phyloP scores from a whole-genome alignment of 2,113 vertebrate genomes.

The Sorex araneus region DNA sequence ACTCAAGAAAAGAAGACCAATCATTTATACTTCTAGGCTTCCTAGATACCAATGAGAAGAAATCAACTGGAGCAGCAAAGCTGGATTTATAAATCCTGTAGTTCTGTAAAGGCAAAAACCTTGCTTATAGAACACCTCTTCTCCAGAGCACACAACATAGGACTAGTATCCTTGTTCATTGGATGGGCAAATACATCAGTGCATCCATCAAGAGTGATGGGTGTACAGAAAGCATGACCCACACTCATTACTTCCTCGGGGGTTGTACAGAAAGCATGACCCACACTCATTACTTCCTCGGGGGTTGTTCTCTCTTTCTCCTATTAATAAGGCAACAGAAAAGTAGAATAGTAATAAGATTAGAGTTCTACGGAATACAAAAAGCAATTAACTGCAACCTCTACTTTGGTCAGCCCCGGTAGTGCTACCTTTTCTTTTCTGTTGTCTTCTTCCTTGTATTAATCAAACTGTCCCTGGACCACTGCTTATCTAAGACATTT shows the following conservation, averaged over 20 bases:
- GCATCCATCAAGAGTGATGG: not conserved
- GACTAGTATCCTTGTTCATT: not conserved
- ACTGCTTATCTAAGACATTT: not conserved
- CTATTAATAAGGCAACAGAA: slow-evolving; percentile 18
- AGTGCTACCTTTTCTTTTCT: not conserved
- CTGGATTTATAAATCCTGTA: not conserved
- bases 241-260: no score
- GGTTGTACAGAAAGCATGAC: not conserved
- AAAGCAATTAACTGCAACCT: not conserved
- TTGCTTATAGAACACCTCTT: fast-evolving
- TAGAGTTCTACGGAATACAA: not conserved
- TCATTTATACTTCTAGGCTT: not conserved
- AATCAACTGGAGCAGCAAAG: no score
- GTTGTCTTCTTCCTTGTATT: not conserved
- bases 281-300: not conserved
- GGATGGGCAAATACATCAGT: not conserved
- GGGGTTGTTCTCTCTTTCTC: not conserved
- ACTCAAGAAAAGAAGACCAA: not conserved
- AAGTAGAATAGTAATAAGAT: not conserved
- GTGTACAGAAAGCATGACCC: not conserved
- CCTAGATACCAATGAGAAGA: not conserved
- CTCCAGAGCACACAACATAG: not conserved
- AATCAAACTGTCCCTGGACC: not conserved
- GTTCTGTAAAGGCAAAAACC: not conserved
- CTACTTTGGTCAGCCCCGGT: no score